Base-by-base conservation (phyloP, 2,888 invertebrate species). In the Drosophila mettleri region DNA sequence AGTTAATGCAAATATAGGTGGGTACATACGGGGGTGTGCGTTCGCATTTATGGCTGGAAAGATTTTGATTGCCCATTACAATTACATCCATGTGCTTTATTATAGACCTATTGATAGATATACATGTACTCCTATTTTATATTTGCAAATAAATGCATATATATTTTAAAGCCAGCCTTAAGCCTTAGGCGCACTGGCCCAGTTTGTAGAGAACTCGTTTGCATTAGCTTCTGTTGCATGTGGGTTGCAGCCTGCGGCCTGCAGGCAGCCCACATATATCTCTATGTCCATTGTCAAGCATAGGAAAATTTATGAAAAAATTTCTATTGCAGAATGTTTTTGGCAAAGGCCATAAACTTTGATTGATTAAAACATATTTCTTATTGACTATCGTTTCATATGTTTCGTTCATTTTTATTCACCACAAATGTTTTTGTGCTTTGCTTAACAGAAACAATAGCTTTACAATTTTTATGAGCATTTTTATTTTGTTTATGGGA, bases 1-100 rank as follows among this genome's bases (percentile, higher is more conserved):
- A 69, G 62, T 63, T 45, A 68, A 24, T 16, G 59, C 63, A 66
- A 85, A 86, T 60, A 72, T 75, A 67, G 86, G 75, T 57, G 55
- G 54, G 68, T 46, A 6, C 41, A 1, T 18, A 63, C 36, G 12
- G 57, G 62, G 70, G 87, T 61, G 83, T 60, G 60, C n/a, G 61
- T 53, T 61, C 49, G 69, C 60, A 67, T 66, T 53, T 63, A 67
- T 60, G 38, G 22, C 12, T 31, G 67, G 57, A 55, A 86, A 63
- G 22, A 29, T 78, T 63, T 69, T 41, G 8, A 6, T 6, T 43
- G 12, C 38, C 18, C 24, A 36, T 46, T 18, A 63, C 33, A 46
- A 29, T 43, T 65, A 43, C 41, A 65, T 0, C 14, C 1, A 14
- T 29, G 9, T 22, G 39, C 14, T 16, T 6, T 45, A 10, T 43